phyloP scores from a whole-genome alignment of 1,140 invertebrate species.

The Acromyrmex heyeri region DNA sequence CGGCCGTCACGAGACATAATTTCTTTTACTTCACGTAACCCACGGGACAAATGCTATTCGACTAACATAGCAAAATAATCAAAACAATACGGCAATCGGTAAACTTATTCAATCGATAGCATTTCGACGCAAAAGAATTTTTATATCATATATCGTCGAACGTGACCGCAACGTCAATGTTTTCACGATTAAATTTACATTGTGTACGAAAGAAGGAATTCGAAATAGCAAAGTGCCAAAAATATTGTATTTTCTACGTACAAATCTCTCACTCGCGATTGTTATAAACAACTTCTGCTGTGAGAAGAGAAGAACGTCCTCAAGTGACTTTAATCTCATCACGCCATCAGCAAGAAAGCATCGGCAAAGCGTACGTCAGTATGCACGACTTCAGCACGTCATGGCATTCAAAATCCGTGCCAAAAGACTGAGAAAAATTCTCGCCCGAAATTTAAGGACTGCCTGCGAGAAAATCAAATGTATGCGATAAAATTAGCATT shows the following conservation, averaged over 20 bases:
- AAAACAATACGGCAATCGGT: not conserved
- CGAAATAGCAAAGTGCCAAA: constrained; percentile 68
- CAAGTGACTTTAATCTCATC: constrained; percentile 40
- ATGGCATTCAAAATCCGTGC: constrained; percentile 13
- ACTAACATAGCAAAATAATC: constrained; percentile 28
- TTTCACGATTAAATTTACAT: constrained; percentile 8
- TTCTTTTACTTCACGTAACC: not conserved
- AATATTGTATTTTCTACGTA: constrained; percentile 35
- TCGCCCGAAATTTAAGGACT: not conserved
- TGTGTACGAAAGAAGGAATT: not conserved
- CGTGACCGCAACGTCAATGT: not conserved
- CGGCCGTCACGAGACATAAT: not conserved
- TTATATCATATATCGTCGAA: constrained; percentile 29
- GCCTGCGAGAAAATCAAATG: constrained; percentile 37
- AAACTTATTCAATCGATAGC: constrained; percentile 15
- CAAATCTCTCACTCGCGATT: not conserved
- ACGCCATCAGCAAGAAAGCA: not conserved
- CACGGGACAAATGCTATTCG: not conserved
- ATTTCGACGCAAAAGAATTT: not conserved
- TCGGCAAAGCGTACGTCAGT: not conserved
- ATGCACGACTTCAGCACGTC: not conserved
- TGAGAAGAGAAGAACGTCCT: constrained; percentile 5
- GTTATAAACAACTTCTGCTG: too few species aligned
- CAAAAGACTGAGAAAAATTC: constrained; percentile 8
- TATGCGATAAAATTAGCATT: constrained; percentile 28